Evolutionary conservation across 2,113 vertebrate species (phyloP).

Genomic region (Meriones unguiculatus): DNA sequence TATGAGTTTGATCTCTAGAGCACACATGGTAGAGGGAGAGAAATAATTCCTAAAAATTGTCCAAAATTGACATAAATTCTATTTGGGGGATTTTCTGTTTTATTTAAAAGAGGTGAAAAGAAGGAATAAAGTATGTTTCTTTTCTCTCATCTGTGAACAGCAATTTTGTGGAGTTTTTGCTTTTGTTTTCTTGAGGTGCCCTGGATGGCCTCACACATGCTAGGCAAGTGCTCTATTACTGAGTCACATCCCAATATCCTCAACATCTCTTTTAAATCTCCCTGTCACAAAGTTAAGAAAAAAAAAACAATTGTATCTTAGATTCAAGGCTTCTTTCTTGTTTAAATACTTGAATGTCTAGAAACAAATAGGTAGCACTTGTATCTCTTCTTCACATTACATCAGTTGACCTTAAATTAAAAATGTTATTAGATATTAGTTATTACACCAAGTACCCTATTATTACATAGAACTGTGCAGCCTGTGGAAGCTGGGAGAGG

Average conservation of each 20-base stretch:
- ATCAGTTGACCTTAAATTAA: constrained; percentile 56
- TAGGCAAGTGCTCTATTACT: neutral
- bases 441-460: constrained; percentile 35
- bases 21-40: neutral
- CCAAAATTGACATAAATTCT: constrained; percentile 24
- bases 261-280: neutral
- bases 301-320: constrained; percentile 21
- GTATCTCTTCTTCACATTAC: neutral
- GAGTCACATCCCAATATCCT: neutral
- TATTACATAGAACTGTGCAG: constrained; percentile 42
- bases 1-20: neutral
- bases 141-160: neutral
- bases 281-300: constrained; percentile 29
- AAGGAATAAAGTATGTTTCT: constrained; percentile 3
- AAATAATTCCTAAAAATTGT: neutral
- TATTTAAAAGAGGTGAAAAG: constrained; percentile 22
- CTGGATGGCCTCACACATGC: neutral
- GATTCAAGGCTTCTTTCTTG: constrained; percentile 5
- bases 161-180: neutral
- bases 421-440: neutral
- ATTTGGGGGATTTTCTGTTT: constrained; percentile 46
- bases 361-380: constrained; percentile 28
- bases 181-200: neutral
- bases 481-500: neutral
- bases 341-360: constrained; percentile 50